Evolutionary conservation across 2,797 vertebrate species (phyloP).

Genomic region (Liasis olivaceus): DNA sequence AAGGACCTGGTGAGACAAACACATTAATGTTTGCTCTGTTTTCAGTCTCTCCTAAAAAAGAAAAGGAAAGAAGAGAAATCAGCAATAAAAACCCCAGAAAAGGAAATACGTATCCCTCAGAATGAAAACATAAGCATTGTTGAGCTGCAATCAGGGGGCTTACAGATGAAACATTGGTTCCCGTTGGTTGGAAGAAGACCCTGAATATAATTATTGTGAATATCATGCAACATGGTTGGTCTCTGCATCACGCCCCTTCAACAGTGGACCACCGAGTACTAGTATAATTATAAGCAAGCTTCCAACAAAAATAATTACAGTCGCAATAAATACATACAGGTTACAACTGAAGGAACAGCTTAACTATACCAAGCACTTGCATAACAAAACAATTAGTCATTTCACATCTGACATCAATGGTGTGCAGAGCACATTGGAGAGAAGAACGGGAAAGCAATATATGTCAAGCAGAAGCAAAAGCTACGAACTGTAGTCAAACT

Average conservation of each 20-base stretch:
- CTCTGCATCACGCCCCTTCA: background rate
- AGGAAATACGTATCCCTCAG: background rate
- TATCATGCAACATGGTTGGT: background rate
- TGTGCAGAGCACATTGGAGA: background rate
- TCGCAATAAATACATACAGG: background rate
- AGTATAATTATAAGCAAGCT: background rate
- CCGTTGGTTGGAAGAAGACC: too few species aligned
- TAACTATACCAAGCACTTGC: background rate
- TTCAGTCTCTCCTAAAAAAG: background rate
- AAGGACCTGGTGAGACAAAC: background rate
- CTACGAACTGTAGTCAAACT: background rate
- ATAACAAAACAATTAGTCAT: conserved; percentile 3
- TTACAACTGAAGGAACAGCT: background rate
- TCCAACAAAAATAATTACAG: background rate
- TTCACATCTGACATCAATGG: background rate
- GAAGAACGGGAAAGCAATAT: background rate
- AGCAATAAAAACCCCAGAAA: background rate
- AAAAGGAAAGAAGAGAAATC: background rate
- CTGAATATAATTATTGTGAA: too few species aligned
- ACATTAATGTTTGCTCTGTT: background rate
- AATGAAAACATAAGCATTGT: background rate
- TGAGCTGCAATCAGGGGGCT: background rate
- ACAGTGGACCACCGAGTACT: background rate
- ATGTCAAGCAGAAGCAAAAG: background rate
- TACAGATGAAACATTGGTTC: too few species aligned